These are phyloP conservation scores for Aspidiotus rigidus DNA, from an alignment of 2,888 invertebrate genomes.

Conservation along the genomic window DNA sequence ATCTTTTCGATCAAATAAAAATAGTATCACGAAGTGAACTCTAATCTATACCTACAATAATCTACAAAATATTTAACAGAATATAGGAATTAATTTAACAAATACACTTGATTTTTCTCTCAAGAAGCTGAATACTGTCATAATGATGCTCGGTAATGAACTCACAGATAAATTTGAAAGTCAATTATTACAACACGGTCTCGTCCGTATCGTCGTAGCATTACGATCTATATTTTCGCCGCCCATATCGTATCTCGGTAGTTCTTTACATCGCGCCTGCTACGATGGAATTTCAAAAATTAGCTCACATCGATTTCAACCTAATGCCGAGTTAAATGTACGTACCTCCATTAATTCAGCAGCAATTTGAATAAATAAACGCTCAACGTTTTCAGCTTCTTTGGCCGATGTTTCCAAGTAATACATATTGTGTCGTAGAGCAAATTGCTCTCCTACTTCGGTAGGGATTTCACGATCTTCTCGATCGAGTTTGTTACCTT, in stretches of 20 bases:
- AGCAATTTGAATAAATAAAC: constrained; percentile 93
- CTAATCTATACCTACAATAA: no score
- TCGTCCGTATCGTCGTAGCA: constrained; percentile 23
- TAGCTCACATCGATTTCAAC: neutral
- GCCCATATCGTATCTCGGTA: constrained; percentile 60
- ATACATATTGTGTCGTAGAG: constrained; percentile 91
- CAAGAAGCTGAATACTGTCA: neutral
- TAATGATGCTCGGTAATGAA: neutral
- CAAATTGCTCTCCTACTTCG: constrained; percentile 91
- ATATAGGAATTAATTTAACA: no score
- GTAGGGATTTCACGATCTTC: constrained; percentile 92
- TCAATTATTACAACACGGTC: constrained; percentile 28
- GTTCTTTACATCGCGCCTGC: constrained; percentile 78
- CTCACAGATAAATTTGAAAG: constrained; percentile 4
- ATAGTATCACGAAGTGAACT: no score
- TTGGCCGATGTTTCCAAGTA: constrained; percentile 97
- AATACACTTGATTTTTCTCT: no score
- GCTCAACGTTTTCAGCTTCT: constrained; percentile 94
- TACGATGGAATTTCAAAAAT: constrained; percentile 41
- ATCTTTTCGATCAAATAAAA: no score
- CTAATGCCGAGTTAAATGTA: constrained; percentile 16
- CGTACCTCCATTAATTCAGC: constrained; percentile 75
- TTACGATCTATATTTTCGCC: constrained; percentile 39
- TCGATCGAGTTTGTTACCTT: constrained; percentile 93
- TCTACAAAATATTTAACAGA: no score